These are phyloP conservation scores for Blastobasis adustella DNA, from an alignment of 2,888 invertebrate genomes.

Conservation along the genomic window DNA sequence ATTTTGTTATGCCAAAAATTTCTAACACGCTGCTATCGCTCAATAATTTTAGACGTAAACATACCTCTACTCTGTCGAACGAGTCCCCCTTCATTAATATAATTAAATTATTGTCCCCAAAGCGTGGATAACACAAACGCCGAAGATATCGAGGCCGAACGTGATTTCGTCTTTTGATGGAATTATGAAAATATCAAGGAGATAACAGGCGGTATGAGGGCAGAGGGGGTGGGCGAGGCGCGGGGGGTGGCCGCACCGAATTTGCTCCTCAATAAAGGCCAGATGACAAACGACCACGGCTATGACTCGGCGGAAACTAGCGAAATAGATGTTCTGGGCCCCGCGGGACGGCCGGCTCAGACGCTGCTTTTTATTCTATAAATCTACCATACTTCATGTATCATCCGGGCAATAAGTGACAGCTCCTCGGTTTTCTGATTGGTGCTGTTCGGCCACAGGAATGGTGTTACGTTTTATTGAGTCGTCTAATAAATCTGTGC, in stretches of 20 bases:
- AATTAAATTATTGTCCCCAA: too few relatives aligned
- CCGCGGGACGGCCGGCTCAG: constrained; percentile 16
- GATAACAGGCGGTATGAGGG: constrained; percentile 19
- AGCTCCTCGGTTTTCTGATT: constrained; percentile 5
- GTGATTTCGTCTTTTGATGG: constrained; percentile 27
- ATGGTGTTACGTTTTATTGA: too few relatives aligned
- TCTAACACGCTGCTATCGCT: too few relatives aligned
- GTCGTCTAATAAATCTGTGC: too few relatives aligned
- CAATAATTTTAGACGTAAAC: too few relatives aligned
- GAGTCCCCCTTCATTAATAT: too few relatives aligned
- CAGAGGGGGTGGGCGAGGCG: background rate
- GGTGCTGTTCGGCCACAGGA: background rate
- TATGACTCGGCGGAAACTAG: constrained; percentile 22
- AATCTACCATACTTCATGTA: constrained; percentile 22
- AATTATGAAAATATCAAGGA: constrained; percentile 52
- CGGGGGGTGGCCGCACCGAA: constrained; percentile 11
- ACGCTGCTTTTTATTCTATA: constrained; percentile 30
- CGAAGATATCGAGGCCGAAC: constrained; percentile 7
- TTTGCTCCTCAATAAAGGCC: constrained; percentile 17
- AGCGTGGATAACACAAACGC: background rate
- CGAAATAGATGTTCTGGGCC: constrained; percentile 16
- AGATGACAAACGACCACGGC: constrained; percentile 25
- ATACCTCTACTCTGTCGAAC: too few relatives aligned
- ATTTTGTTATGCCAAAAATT: too few relatives aligned
- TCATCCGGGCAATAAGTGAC: constrained; percentile 12